Evolutionary conservation across 2,888 invertebrate genomes (phyloP).

Genomic region (Amphimallon solstitiale): DNA sequence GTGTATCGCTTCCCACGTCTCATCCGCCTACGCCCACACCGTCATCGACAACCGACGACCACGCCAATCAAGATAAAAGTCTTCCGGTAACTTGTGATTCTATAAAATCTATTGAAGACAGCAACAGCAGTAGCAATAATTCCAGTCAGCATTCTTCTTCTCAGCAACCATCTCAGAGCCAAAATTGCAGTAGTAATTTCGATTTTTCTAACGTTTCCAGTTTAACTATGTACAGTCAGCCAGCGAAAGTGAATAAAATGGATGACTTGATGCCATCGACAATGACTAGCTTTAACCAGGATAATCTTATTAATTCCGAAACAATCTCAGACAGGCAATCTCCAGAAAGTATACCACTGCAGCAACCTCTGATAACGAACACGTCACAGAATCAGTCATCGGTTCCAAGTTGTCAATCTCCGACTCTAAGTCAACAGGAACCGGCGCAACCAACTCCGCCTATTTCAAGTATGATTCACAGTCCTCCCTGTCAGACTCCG

Average conservation of each 20-base stretch:
- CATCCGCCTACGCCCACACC: slow-evolving; percentile 62
- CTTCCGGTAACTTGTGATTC: slow-evolving; percentile 59
- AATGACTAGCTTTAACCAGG: slow-evolving; percentile 52
- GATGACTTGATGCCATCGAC: slow-evolving; percentile 60
- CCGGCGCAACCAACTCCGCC: slow-evolving; percentile 34
- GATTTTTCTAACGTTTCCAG: slow-evolving; percentile 62
- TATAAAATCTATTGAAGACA: slow-evolving; percentile 57
- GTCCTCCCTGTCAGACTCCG: slow-evolving; percentile 36
- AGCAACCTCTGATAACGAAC: slow-evolving; percentile 37
- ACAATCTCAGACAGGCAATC: slow-evolving; percentile 51
- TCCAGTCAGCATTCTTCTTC: slow-evolving; percentile 56
- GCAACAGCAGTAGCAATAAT: slow-evolving; percentile 54
- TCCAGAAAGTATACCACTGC: slow-evolving; percentile 35
- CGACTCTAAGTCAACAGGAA: slow-evolving; percentile 29
- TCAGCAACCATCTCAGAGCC: slow-evolving; percentile 64
- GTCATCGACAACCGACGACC: slow-evolving; percentile 62
- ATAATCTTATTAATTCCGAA: slow-evolving; percentile 58
- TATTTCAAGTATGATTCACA: slow-evolving; percentile 37
- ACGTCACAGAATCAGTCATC: slow-evolving; percentile 28
- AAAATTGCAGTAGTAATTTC: slow-evolving; percentile 55
- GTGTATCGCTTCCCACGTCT: slow-evolving; percentile 55
- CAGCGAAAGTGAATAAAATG: slow-evolving; percentile 57
- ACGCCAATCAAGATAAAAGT: slow-evolving; percentile 59
- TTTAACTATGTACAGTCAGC: slow-evolving; percentile 58
- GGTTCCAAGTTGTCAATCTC: slow-evolving; percentile 24